Conservation (phyloP, 2,888 invertebrate species). For the Tetropium fuscum region DNA sequence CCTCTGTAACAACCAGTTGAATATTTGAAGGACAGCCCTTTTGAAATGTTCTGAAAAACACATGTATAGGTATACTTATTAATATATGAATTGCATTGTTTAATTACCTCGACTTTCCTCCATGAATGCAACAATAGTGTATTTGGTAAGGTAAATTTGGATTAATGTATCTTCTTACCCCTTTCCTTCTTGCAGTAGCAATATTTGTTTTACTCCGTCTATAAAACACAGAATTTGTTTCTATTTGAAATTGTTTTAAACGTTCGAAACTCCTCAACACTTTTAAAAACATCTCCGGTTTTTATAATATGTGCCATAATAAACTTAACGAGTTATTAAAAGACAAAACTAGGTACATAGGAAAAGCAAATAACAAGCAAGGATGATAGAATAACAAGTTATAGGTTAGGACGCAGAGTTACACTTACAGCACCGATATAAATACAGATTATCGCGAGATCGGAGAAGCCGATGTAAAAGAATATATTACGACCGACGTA, state of each 20-base stretch:
- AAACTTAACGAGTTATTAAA: not conserved
- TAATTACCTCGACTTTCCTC: not conserved
- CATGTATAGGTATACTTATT: not conserved
- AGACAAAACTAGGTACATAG: no score
- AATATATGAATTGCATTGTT: not conserved
- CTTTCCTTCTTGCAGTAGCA: not conserved
- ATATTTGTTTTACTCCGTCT: not conserved
- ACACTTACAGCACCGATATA: no score
- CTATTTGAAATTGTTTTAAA: not conserved
- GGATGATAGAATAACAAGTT: no score
- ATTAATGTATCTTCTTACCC: not conserved
- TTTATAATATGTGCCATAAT: not conserved
- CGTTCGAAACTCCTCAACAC: slow-evolving; percentile 1
- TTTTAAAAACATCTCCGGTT: not conserved
- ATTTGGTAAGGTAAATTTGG: not conserved
- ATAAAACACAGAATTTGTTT: slow-evolving; percentile 1
- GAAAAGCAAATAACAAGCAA: no score
- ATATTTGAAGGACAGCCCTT: not conserved
- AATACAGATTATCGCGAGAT: no score
- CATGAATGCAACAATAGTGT: not conserved
- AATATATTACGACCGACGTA: no score
- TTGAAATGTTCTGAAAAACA: not conserved
- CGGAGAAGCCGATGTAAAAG: no score
- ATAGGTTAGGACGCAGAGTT: no score
- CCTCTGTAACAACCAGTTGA: slow-evolving; percentile 1